Percentiles rank a stretch among this genome's conserved stretches.
Conservation (phyloP, 2,797 vertebrate genomes). For the Epinephelus coioides region DNA sequence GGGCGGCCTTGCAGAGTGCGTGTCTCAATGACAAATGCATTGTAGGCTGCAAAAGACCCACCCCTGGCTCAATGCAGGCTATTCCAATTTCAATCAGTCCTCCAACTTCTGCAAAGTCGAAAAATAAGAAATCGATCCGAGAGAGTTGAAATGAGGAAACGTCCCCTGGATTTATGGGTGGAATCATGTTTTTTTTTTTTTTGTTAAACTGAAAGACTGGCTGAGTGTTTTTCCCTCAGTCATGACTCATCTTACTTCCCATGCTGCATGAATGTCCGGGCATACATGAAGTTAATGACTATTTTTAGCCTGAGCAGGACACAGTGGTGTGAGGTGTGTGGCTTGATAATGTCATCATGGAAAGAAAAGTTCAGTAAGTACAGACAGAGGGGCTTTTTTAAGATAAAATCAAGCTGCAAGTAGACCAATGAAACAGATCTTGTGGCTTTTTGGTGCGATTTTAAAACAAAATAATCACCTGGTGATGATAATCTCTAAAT, state of each 20-base stretch:
- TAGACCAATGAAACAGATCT: not conserved
- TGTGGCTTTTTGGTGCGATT: not conserved
- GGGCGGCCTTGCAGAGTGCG: slow-evolving; percentile 41
- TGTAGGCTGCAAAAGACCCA: slow-evolving; percentile 41
- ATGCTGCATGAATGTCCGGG: slow-evolving; percentile 46
- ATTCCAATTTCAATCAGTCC: slow-evolving; percentile 63
- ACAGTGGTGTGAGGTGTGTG: not conserved
- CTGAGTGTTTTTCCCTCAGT: slow-evolving; percentile 47
- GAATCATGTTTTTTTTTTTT: slow-evolving; percentile 16
- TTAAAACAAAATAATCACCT: slow-evolving; percentile 16
- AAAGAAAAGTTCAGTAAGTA: not conserved
- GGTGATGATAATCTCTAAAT: slow-evolving; percentile 29
- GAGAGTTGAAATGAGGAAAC: slow-evolving; percentile 55
- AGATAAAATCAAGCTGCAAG: slow-evolving; percentile 18
- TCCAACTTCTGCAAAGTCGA: slow-evolving; percentile 59
- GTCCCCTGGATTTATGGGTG: slow-evolving; percentile 51
- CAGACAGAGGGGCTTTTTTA: not conserved
- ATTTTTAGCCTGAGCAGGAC: slow-evolving; percentile 37
- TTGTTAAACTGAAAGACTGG: slow-evolving; percentile 28
- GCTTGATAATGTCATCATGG: slow-evolving; percentile 23
- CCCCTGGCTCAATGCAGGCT: slow-evolving; percentile 38
- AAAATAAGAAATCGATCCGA: slow-evolving; percentile 60
- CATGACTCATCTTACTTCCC: slow-evolving; percentile 49
- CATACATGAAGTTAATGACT: slow-evolving; percentile 46
- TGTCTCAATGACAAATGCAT: slow-evolving; percentile 60